phyloP scores from a whole-genome alignment of 2,888 invertebrate genomes.

The Phaedon cochleariae region DNA sequence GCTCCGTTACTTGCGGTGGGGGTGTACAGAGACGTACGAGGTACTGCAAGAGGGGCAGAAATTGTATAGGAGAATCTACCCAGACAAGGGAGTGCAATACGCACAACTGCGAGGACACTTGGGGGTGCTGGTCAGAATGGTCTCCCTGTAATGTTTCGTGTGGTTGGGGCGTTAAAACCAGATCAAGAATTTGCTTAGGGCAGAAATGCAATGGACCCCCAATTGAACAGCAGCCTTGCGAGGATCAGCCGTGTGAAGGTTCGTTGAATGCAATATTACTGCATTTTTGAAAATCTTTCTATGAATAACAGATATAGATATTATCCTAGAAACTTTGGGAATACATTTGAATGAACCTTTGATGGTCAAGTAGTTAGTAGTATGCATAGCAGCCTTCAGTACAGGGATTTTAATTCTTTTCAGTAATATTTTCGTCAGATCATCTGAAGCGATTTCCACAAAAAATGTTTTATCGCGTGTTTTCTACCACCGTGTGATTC shows the following conservation, averaged over 20 bases:
- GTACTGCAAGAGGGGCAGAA: conserved; percentile 62
- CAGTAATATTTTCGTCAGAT: too few species aligned
- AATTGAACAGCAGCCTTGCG: conserved; percentile 73
- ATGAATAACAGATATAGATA: too few species aligned
- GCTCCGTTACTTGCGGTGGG: conserved; percentile 72
- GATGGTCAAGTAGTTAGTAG: too few species aligned
- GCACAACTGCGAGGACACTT: conserved; percentile 77
- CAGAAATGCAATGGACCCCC: conserved; percentile 62
- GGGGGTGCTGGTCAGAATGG: conserved; percentile 91
- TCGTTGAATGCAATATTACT: conserved; percentile 40
- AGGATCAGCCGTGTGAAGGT: conserved; percentile 75
- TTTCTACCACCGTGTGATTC: too few species aligned
- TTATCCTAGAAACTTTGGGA: too few species aligned
- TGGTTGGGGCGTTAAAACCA: conserved; percentile 72
- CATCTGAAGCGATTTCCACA: too few species aligned
- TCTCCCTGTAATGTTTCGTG: conserved; percentile 80
- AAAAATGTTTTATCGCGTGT: too few species aligned
- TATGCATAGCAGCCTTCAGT: too few species aligned
- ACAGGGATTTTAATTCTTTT: too few species aligned
- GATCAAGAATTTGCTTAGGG: conserved; percentile 74
- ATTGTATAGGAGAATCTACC: conserved; percentile 60
- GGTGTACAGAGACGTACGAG: conserved; percentile 75
- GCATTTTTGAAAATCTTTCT: too few species aligned
- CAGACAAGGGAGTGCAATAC: conserved; percentile 78
- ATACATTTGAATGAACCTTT: too few species aligned